Evolutionary conservation across 2,888 invertebrate species (phyloP).

Genomic region (Pantelozetes paolii): DNA sequence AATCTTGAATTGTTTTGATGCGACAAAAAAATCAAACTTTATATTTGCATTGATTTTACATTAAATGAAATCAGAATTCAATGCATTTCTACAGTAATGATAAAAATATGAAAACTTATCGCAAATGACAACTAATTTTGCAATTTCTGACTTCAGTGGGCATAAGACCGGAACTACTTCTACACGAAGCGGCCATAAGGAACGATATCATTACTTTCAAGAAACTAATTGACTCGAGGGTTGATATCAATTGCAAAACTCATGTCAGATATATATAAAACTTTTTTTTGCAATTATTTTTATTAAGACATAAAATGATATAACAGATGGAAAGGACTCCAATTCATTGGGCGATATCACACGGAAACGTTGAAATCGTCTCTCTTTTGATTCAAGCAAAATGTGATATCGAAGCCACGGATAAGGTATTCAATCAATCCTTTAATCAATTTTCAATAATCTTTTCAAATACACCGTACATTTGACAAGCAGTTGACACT

Average conservation of each 20-base stretch:
- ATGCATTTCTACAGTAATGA: neutral
- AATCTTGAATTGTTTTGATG: too few relatives aligned
- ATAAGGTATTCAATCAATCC: conserved; percentile 50
- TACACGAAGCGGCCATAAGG: conserved; percentile 54
- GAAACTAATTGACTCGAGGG: conserved; percentile 51
- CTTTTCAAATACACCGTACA: too few relatives aligned
- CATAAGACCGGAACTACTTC: conserved; percentile 50
- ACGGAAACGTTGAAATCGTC: conserved; percentile 52
- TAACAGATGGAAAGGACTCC: conserved; percentile 52
- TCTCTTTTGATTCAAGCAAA: conserved; percentile 52
- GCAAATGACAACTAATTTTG: neutral
- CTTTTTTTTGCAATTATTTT: too few relatives aligned
- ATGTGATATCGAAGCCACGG: conserved; percentile 53
- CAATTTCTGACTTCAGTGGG: conserved; percentile 39
- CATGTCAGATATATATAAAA: conserved; percentile 49
- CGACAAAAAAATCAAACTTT: too few relatives aligned
- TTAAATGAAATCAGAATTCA: too few relatives aligned
- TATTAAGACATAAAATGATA: too few relatives aligned
- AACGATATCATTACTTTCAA: conserved; percentile 52
- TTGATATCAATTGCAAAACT: conserved; percentile 54
- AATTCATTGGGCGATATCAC: conserved; percentile 54
- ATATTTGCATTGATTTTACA: too few relatives aligned
- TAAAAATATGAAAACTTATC: too few relatives aligned
- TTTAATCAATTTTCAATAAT: too few relatives aligned
- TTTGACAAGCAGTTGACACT: too few relatives aligned